These are phyloP conservation scores for Hemitrygon akajei DNA, from an alignment of 2,797 vertebrate genomes.

Conservation along the genomic window DNA sequence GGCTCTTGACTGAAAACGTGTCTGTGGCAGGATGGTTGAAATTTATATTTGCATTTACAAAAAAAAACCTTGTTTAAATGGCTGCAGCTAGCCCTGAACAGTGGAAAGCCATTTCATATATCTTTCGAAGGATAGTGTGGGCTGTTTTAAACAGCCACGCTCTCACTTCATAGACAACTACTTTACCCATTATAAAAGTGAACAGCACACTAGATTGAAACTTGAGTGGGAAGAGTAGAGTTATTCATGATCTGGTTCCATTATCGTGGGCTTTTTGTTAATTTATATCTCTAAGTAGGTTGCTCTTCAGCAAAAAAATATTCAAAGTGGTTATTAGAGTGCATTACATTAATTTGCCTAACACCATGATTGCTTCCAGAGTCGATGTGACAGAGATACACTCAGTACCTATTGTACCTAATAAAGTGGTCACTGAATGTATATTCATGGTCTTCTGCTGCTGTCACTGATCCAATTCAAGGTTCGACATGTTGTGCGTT, in stretches of 20 bases:
- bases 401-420: no score
- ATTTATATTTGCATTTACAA: neutral
- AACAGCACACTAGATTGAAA: neutral
- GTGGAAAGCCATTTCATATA: neutral
- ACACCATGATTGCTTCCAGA: neutral
- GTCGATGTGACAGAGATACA: neutral
- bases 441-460: no score
- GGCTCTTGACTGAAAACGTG: neutral
- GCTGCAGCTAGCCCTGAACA: neutral
- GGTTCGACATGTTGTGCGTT: no score
- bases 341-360: neutral
- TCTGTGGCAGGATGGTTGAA: neutral
- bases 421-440: no score
- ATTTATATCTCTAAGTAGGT: conserved; percentile 12
- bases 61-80: neutral
- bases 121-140: neutral
- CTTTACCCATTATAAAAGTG: neutral
- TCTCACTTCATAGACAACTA: neutral
- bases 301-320: no score
- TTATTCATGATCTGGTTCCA: neutral
- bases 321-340: neutral
- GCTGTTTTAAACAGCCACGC: neutral
- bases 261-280: neutral
- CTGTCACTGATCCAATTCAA: no score
- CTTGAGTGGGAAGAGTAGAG: neutral